These are phyloP conservation scores for Ptychoptera albimana DNA, from an alignment of 2,888 invertebrate genomes.

Conservation along the genomic window DNA sequence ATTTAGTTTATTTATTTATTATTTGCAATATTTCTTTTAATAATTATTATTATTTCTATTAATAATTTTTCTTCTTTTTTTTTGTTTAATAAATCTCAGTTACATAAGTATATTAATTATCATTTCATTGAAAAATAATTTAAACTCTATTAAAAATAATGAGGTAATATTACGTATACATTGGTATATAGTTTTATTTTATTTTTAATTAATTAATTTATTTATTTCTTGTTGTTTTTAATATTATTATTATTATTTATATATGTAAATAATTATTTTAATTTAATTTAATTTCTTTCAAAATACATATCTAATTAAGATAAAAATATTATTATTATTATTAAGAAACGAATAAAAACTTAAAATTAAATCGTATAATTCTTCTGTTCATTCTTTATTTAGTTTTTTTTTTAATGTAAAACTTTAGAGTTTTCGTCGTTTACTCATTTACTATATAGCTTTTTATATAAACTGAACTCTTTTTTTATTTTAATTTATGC, in stretches of 20 bases:
- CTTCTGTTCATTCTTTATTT: neutral
- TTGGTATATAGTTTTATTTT: slow-evolving; percentile 9
- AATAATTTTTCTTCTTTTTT: neutral
- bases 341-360: neutral
- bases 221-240: neutral
- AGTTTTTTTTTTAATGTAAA: neutral
- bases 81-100: neutral
- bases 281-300: neutral
- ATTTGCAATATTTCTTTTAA: too few relatives aligned
- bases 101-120: slow-evolving; percentile 3
- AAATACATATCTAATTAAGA: neutral
- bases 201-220: slow-evolving; percentile 1
- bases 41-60: neutral
- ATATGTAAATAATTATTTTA: neutral
- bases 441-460: neutral
- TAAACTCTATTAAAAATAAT: slow-evolving; percentile 9
- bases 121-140: too few relatives aligned
- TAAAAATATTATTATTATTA: neutral
- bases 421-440: neutral
- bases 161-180: slow-evolving; percentile 15
- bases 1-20: too few relatives aligned
- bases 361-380: too few relatives aligned
- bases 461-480: neutral
- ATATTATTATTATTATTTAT: neutral
- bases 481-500: slow-evolving; percentile 1